These are phyloP conservation scores for Nannobrachium achirus DNA, from an alignment of 2,113 vertebrate species.

Conservation along the genomic window DNA sequence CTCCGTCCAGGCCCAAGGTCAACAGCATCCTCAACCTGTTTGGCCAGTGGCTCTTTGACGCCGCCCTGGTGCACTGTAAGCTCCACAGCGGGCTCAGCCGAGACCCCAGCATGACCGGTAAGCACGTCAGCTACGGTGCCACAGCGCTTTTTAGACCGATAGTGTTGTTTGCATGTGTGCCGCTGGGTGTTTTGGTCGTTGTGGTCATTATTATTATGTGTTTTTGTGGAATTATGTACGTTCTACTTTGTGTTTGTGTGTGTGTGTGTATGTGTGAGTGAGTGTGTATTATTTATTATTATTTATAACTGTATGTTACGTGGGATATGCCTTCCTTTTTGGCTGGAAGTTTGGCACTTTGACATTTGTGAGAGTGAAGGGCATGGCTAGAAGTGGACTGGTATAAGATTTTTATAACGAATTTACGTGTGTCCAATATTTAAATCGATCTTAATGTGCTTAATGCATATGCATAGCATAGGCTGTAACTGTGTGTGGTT, in stretches of 20 bases:
- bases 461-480: constrained; percentile 1
- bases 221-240: not conserved
- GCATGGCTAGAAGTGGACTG: constrained; percentile 71
- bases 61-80: constrained; percentile 96
- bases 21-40: constrained; percentile 98
- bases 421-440: constrained; percentile 45
- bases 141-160: not conserved
- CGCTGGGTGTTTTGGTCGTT: not conserved
- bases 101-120: constrained; percentile 98
- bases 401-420: constrained; percentile 50
- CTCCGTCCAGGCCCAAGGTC: constrained; percentile 92
- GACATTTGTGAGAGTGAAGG: constrained; percentile 61
- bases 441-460: constrained; percentile 40
- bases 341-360: constrained; percentile 45
- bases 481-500: constrained; percentile 11
- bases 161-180: not conserved
- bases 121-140: constrained; percentile 63
- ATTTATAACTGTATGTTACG: constrained; percentile 47
- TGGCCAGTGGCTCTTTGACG: constrained; percentile 96
- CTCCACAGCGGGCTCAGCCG: constrained; percentile 94
- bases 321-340: constrained; percentile 52
- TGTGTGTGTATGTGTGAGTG: constrained; percentile 8
- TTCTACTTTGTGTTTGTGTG: constrained; percentile 6
- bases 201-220: constrained; percentile 20
- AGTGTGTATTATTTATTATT: constrained; percentile 47